Percentiles rank a stretch among this genome's conserved stretches.
Evolutionary conservation across 2,113 vertebrate species (phyloP).

Genomic region (Nothoprocta perdicaria): DNA sequence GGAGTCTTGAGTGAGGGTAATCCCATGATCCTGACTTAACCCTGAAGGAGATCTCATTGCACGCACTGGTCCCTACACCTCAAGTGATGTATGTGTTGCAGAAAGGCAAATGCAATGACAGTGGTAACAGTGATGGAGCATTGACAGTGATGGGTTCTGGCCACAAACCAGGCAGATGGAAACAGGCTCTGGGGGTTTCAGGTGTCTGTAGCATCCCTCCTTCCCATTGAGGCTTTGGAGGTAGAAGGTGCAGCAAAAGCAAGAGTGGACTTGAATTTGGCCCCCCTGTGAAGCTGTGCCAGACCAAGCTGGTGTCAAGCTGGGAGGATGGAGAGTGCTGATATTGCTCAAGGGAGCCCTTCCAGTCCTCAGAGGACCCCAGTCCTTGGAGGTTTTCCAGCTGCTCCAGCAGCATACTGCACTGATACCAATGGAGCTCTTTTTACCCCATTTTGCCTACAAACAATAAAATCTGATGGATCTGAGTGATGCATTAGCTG

Average conservation of each 20-base stretch:
- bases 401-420: not conserved
- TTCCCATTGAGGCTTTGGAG: not conserved
- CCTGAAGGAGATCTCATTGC: not conserved
- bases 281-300: not conserved
- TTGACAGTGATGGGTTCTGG: not conserved
- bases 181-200: not conserved
- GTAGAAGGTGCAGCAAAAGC: not conserved
- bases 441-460: not conserved
- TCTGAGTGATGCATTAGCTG: not conserved
- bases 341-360: not conserved
- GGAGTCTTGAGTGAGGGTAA: not conserved
- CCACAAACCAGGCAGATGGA: not conserved
- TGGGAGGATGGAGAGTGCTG: not conserved
- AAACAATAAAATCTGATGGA: not conserved
- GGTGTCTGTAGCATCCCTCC: not conserved
- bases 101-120: not conserved
- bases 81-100: not conserved
- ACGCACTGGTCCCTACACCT: rapidly evolving
- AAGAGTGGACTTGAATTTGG: not conserved
- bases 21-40: not conserved
- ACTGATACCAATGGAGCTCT: not conserved
- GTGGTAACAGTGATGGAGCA: too few relatives aligned
- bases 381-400: not conserved
- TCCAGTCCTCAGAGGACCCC: not conserved
- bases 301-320: not conserved